phyloP scores from a whole-genome alignment of 2,888 invertebrate genomes.

The Fragum whitleyi region DNA sequence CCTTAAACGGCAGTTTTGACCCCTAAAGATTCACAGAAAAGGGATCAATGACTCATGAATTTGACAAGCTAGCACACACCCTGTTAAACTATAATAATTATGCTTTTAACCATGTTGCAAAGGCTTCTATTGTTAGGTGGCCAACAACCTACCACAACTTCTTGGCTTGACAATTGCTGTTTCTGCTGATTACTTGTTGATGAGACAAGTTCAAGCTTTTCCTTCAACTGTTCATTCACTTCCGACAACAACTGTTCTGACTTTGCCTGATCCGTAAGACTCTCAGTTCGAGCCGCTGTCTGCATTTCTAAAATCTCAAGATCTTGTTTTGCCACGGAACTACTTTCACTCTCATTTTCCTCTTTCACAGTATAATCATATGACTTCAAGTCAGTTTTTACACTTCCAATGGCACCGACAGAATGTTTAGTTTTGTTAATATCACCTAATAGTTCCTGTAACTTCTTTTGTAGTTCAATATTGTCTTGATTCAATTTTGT shows the following conservation, averaged over 20 bases:
- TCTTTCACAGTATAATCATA: slow-evolving; percentile 42
- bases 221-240: slow-evolving; percentile 48
- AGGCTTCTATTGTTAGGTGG: no score
- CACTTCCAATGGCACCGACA: slow-evolving; percentile 28
- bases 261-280: neutral
- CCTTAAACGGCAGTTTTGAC: no score
- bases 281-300: slow-evolving; percentile 33
- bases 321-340: slow-evolving; percentile 51
- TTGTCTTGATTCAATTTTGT: slow-evolving; percentile 70
- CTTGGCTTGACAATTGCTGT: slow-evolving; percentile 46
- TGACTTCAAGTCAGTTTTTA: slow-evolving; percentile 25
- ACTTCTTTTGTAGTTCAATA: slow-evolving; percentile 68
- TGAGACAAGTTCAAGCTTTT: slow-evolving; percentile 49
- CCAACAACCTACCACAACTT: slow-evolving; percentile 47
- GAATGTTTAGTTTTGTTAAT: slow-evolving; percentile 58
- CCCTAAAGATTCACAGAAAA: no score
- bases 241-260: slow-evolving; percentile 38
- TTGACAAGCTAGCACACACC: no score
- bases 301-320: slow-evolving; percentile 59
- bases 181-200: slow-evolving; percentile 43
- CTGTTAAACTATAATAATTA: no score
- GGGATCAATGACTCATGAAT: no score
- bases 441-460: slow-evolving; percentile 66
- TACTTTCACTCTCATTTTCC: slow-evolving; percentile 19
- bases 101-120: no score